Evolutionary conservation across 2,888 invertebrate genomes (phyloP).

Genomic region (Rosalia funebris): DNA sequence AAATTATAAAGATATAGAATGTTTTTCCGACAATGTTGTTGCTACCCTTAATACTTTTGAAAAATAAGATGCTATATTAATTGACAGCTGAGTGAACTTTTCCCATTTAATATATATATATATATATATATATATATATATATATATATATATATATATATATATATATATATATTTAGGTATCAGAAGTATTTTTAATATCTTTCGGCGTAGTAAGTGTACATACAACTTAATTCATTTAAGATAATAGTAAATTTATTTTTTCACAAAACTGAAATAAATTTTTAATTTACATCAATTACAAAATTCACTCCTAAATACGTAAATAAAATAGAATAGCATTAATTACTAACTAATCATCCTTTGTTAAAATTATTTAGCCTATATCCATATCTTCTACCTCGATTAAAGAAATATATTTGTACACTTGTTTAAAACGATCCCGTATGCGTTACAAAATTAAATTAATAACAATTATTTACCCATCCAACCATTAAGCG

Average conservation of each 20-base stretch:
- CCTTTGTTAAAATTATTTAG: too few relatives aligned
- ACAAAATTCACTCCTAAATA: too few relatives aligned
- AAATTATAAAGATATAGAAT: constrained; percentile 52
- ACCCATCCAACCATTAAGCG: neutral
- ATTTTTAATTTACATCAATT: too few relatives aligned
- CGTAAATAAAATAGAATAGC: too few relatives aligned
- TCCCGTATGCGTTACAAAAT: neutral
- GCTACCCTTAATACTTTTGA: constrained; percentile 54
- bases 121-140: constrained; percentile 16
- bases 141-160: too few relatives aligned
- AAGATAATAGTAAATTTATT: too few relatives aligned
- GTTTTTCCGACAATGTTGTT: constrained; percentile 46
- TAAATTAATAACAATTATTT: neutral
- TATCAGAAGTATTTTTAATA: too few relatives aligned
- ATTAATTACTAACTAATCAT: too few relatives aligned
- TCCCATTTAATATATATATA: constrained; percentile 51
- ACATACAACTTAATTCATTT: too few relatives aligned
- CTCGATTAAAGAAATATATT: neutral
- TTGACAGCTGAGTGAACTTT: constrained; percentile 46
- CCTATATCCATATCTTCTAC: neutral
- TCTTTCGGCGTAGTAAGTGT: too few relatives aligned
- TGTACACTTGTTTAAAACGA: neutral
- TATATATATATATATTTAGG: too few relatives aligned
- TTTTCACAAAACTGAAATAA: too few relatives aligned
- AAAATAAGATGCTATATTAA: constrained; percentile 52